Evolutionary conservation across 2,113 vertebrate genomes (phyloP).

Genomic region (Emydocephalus ijimae): DNA sequence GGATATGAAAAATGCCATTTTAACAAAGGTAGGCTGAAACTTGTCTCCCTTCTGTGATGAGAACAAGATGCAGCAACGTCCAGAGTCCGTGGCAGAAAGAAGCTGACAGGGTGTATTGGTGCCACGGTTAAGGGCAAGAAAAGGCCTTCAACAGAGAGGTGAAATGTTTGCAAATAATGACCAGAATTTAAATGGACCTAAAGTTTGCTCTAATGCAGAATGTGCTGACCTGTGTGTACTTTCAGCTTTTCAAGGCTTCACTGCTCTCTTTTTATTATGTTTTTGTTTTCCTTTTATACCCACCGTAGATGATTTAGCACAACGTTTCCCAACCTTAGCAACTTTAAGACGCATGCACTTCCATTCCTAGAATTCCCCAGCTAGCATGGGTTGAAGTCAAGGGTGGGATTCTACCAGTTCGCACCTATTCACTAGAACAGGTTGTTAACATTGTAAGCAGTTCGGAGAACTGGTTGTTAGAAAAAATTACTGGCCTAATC

Average conservation of each 20-base stretch:
- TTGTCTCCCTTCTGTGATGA: background rate
- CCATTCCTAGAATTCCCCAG: background rate
- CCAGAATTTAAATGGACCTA: background rate
- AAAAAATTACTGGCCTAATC: too few relatives aligned
- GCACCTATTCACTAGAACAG: too few relatives aligned
- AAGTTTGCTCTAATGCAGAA: background rate
- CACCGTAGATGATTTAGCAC: background rate
- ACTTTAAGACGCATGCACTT: background rate
- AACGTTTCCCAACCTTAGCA: background rate
- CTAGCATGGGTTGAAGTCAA: background rate
- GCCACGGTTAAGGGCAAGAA: background rate
- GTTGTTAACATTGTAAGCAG: too few relatives aligned
- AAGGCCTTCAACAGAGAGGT: background rate
- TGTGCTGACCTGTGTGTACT: background rate
- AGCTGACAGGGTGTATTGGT: background rate
- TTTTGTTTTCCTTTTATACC: too few relatives aligned
- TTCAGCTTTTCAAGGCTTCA: background rate
- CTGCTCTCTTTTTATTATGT: background rate
- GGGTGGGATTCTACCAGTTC: too few relatives aligned
- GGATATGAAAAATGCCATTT: background rate
- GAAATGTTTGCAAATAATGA: background rate
- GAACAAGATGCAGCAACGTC: background rate
- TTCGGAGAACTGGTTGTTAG: too few relatives aligned
- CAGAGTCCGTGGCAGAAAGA: background rate
- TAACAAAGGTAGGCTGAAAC: background rate